Percentiles rank a stretch among this genome's conserved stretches.
Conservation (phyloP, 2,888 invertebrate species). For the Molorchus minor region DNA sequence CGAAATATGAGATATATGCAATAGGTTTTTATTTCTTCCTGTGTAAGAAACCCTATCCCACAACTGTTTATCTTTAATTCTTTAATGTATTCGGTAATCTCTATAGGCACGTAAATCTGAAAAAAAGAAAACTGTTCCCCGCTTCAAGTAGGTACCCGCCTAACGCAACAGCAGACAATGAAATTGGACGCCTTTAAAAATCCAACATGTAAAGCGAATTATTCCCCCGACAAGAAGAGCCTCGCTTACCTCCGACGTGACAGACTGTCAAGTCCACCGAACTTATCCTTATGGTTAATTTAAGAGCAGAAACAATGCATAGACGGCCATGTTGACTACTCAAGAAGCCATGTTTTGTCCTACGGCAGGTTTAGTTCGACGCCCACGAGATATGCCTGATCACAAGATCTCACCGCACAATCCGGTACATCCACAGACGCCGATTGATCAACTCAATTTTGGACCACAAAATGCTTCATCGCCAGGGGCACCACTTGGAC, state of each 20-base stretch:
- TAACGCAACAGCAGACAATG: neutral
- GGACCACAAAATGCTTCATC: slow-evolving; percentile 26
- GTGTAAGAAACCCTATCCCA: neutral
- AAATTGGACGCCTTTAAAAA: neutral
- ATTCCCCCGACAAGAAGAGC: neutral
- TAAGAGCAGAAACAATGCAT: slow-evolving; percentile 52
- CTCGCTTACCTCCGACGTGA: slow-evolving; percentile 4
- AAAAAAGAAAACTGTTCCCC: neutral
- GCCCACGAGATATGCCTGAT: slow-evolving; percentile 59
- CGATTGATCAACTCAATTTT: slow-evolving; percentile 40
- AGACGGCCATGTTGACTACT: slow-evolving; percentile 63
- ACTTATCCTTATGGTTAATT: slow-evolving; percentile 33
- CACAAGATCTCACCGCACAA: slow-evolving; percentile 51
- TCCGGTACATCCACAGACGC: slow-evolving; percentile 43
- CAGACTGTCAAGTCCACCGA: slow-evolving; percentile 17
- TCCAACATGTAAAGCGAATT: neutral
- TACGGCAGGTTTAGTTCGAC: slow-evolving; percentile 56
- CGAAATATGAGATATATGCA: neutral
- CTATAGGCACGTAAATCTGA: neutral
- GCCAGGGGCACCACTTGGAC: slow-evolving; percentile 20
- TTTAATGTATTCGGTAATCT: neutral
- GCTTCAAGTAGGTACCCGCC: neutral
- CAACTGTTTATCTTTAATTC: neutral
- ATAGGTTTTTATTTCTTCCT: neutral
- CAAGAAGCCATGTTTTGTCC: slow-evolving; percentile 64